phyloP scores from a whole-genome alignment of 2,113 vertebrate species.

The Heteronetta atricapilla region DNA sequence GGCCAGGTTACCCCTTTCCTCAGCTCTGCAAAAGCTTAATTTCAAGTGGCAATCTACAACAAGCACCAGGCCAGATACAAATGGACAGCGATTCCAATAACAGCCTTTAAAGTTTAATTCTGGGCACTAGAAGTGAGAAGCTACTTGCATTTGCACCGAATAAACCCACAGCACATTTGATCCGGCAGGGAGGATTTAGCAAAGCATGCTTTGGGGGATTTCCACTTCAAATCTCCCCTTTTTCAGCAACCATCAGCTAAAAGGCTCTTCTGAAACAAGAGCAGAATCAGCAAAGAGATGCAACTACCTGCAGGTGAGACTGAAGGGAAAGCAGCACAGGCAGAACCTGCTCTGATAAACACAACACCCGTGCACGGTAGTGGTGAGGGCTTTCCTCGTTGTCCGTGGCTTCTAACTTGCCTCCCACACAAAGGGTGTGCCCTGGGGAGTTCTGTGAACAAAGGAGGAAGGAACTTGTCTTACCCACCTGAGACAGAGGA shows the following conservation, averaged over 20 bases:
- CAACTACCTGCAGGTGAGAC: neutral
- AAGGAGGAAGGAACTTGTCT: neutral
- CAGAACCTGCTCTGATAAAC: neutral
- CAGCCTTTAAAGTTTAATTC: neutral
- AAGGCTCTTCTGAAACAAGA: neutral
- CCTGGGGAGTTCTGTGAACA: neutral
- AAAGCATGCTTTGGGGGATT: neutral
- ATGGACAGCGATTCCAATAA: neutral
- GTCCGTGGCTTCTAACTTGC: neutral
- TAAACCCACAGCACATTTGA: neutral
- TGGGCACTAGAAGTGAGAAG: neutral
- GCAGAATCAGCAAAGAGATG: neutral
- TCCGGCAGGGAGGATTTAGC: neutral
- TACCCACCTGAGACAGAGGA: conserved; percentile 31
- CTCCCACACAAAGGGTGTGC: neutral
- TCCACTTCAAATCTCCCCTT: neutral
- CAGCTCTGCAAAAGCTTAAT: neutral
- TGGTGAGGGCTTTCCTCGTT: neutral
- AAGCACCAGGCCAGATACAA: neutral
- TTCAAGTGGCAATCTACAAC: neutral
- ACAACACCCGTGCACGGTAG: neutral
- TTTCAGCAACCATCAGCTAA: neutral
- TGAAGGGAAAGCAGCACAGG: neutral
- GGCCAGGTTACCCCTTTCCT: neutral
- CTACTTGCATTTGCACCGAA: neutral